Percentiles rank a stretch among this genome's conserved stretches.
These are phyloP conservation scores for Drosophila eohydei DNA, from an alignment of 2,888 invertebrate genomes.

Conservation along the genomic window DNA sequence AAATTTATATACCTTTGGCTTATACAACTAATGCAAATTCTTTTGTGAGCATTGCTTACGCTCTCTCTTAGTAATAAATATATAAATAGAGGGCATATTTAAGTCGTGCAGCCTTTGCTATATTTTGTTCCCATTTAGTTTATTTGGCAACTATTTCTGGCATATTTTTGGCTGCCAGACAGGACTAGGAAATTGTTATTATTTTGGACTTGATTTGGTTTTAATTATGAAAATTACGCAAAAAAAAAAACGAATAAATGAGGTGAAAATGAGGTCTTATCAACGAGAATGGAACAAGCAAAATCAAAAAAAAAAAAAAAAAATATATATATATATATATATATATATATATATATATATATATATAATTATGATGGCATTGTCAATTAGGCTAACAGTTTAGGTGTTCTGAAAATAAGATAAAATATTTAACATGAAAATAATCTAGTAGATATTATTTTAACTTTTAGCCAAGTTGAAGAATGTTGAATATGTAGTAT, in stretches of 20 bases:
- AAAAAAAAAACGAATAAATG: constrained; percentile 20
- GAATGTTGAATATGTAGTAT: not conserved
- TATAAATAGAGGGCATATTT: constrained; percentile 14
- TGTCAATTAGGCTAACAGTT: not conserved
- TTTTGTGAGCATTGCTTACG: no score
- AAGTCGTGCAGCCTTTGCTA: not conserved
- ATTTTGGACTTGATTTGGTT: constrained; percentile 73
- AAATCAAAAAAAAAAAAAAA: not conserved
- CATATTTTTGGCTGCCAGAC: constrained; percentile 33
- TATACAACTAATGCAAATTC: no score
- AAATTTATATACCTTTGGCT: no score
- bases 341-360: not conserved
- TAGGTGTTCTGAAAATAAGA: constrained; percentile 3
- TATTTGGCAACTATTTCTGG: constrained; percentile 29
- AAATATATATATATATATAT: not conserved
- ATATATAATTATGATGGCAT: constrained; percentile 35
- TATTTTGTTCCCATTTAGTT: not conserved
- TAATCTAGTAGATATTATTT: not conserved
- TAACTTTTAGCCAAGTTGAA: not conserved
- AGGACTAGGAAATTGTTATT: constrained; percentile 41
- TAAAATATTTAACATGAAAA: not conserved
- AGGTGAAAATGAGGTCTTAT: constrained; percentile 54
- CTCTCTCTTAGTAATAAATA: not conserved
- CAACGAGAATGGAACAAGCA: constrained; percentile 20
- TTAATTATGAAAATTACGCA: constrained; percentile 60